A percentile compares a stretch with the other conserved stretches of the same genome.
Evolutionary conservation across 53 echinoderm and acorn worm species (phyloP).

Genomic region (Holothuria leucospilota): DNA sequence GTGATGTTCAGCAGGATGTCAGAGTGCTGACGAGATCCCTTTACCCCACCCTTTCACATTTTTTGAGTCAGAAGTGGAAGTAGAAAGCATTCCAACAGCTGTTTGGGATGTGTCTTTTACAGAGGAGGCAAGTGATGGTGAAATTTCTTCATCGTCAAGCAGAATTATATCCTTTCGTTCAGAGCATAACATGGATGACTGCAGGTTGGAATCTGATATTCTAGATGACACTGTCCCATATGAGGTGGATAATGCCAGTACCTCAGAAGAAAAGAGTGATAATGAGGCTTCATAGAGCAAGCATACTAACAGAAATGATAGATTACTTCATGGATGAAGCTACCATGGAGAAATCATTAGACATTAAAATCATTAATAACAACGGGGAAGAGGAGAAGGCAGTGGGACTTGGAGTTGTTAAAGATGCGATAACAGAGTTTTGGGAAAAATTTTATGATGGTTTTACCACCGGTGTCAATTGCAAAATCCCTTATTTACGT

Average conservation of each 20-base stretch:
- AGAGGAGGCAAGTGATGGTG: no score
- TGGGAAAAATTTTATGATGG: conserved; percentile 15
- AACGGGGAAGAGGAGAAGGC: conserved; percentile 5
- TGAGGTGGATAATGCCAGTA: no score
- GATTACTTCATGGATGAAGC: neutral
- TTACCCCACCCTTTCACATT: no score
- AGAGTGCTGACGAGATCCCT: neutral
- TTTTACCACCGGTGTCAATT: neutral
- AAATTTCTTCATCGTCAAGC: no score
- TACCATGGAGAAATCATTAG: conserved; percentile 2
- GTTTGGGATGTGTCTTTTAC: no score
- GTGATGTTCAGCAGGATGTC: neutral
- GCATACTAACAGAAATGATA: neutral
- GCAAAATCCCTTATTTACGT: conserved; percentile 12
- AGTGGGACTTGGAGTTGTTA: conserved; percentile 1
- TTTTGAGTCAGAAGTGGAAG: no score
- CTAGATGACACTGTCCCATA: no score
- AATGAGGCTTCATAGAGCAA: neutral
- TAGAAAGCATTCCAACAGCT: no score
- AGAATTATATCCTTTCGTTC: no score
- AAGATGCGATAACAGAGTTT: conserved; percentile 38
- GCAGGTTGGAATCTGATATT: no score
- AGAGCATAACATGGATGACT: no score
- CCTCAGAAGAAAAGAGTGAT: neutral
- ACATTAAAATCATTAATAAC: no score